A percentile compares a stretch with the other conserved stretches of the same genome.
Conservation (phyloP, 2,113 vertebrate genomes). For the Bos javanicus region DNA sequence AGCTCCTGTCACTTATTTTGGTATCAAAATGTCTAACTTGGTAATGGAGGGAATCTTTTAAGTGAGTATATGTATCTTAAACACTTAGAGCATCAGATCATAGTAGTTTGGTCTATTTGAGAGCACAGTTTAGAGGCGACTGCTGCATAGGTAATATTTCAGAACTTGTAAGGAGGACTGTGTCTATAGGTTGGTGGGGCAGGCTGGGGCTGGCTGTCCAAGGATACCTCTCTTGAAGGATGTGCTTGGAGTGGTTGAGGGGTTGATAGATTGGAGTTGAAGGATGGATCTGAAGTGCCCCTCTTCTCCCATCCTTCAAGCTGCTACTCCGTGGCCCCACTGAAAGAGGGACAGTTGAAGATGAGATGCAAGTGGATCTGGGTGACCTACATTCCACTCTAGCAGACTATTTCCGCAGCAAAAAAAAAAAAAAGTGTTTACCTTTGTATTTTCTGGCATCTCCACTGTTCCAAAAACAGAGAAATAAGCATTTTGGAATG, state of each 20-base stretch:
- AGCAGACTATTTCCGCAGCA: not conserved
- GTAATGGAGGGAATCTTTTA: not conserved
- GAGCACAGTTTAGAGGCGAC: not conserved
- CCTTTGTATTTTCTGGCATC: slow-evolving; percentile 19
- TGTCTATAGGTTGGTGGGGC: not conserved
- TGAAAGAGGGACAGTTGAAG: not conserved
- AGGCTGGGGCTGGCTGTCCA: not conserved
- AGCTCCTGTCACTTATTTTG: not conserved
- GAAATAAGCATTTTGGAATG: slow-evolving; percentile 6
- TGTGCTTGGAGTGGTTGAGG: not conserved
- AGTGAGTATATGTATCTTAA: not conserved
- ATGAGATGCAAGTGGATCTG: slow-evolving; percentile 31
- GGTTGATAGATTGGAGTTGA: not conserved
- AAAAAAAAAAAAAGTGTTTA: not conserved
- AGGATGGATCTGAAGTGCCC: not conserved
- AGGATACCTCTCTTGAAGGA: not conserved
- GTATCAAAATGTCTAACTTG: not conserved
- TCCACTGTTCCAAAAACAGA: not conserved
- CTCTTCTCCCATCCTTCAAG: not conserved
- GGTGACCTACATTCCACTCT: slow-evolving; percentile 22
- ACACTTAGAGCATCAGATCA: not conserved
- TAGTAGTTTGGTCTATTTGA: not conserved
- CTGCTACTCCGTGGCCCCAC: not conserved
- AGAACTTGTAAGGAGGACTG: not conserved
- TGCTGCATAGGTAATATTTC: not conserved